Conservation (phyloP, 1,140 invertebrate species). For the Listronotus bonariensis region DNA sequence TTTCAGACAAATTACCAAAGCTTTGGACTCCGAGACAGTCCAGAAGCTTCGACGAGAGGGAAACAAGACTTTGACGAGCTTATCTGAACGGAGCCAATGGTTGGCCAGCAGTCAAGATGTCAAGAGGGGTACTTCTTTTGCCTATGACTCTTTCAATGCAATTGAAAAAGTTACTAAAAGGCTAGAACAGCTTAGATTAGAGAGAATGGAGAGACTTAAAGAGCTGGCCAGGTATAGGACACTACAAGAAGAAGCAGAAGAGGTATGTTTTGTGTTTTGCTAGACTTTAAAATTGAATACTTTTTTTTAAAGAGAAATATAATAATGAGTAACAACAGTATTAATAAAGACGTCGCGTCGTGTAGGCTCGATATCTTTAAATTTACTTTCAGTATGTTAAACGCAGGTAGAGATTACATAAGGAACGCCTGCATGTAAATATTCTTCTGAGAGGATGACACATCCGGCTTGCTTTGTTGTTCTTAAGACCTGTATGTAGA, state of each 20-base stretch:
- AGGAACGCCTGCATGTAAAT: no score
- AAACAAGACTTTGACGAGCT: conserved; percentile 54
- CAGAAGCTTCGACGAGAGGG: conserved; percentile 60
- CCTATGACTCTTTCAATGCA: conserved; percentile 59
- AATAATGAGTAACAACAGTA: no score
- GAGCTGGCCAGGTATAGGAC: conserved; percentile 60
- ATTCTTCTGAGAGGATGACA: no score
- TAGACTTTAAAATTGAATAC: no score
- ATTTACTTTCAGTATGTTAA: no score
- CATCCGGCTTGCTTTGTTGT: no score
- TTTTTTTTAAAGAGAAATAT: no score
- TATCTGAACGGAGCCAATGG: conserved; percentile 59
- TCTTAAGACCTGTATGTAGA: no score
- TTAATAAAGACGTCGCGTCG: no score
- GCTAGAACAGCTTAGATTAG: conserved; percentile 60
- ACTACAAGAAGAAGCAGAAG: conserved; percentile 62
- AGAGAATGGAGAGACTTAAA: conserved; percentile 61
- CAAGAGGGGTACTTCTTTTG: conserved; percentile 55
- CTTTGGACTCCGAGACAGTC: conserved; percentile 60
- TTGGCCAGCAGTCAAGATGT: conserved; percentile 55
- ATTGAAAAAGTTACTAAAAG: conserved; percentile 61
- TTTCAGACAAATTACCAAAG: conserved; percentile 54
- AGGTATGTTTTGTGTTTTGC: conserved; percentile 56
- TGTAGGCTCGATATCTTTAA: no score
- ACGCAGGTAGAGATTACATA: no score